phyloP scores from a whole-genome alignment of 2,888 invertebrate genomes.

The Craniophora ligustri region DNA sequence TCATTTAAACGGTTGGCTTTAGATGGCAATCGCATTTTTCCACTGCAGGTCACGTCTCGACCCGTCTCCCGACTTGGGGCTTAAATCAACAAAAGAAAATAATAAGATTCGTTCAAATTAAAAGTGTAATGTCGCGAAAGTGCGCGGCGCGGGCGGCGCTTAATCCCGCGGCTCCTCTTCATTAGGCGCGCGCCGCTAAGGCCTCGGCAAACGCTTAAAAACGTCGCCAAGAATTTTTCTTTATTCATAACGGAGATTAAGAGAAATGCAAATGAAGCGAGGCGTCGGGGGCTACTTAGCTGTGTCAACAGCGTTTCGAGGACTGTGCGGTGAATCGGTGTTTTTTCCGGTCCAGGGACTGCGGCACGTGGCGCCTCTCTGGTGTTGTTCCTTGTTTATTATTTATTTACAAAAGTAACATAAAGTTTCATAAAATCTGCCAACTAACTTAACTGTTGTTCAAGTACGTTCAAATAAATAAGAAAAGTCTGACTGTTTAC shows the following conservation, averaged over 20 bases:
- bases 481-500: no score
- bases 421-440: no score
- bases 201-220: constrained; percentile 79
- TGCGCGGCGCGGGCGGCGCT: constrained; percentile 66
- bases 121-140: constrained; percentile 90
- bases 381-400: constrained; percentile 23
- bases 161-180: constrained; percentile 84
- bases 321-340: constrained; percentile 61
- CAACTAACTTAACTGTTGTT: no score
- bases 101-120: constrained; percentile 93
- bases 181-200: constrained; percentile 77
- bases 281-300: constrained; percentile 85
- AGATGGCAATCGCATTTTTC: constrained; percentile 92
- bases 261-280: constrained; percentile 87
- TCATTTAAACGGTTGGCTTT: constrained; percentile 92
- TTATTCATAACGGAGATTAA: constrained; percentile 88
- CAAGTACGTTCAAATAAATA: no score
- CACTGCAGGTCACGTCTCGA: constrained; percentile 91
- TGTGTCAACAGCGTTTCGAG: constrained; percentile 83
- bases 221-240: constrained; percentile 86
- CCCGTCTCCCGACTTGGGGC: constrained; percentile 89
- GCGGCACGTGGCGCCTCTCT: constrained; percentile 44
- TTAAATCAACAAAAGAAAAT: constrained; percentile 91
- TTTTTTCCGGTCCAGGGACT: constrained; percentile 64
- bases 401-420: no score